Evolutionary conservation across 2,888 invertebrate species (phyloP), one percentile per base, ranked within the genome.

Genomic region (Tetragnatha montana): DNA sequence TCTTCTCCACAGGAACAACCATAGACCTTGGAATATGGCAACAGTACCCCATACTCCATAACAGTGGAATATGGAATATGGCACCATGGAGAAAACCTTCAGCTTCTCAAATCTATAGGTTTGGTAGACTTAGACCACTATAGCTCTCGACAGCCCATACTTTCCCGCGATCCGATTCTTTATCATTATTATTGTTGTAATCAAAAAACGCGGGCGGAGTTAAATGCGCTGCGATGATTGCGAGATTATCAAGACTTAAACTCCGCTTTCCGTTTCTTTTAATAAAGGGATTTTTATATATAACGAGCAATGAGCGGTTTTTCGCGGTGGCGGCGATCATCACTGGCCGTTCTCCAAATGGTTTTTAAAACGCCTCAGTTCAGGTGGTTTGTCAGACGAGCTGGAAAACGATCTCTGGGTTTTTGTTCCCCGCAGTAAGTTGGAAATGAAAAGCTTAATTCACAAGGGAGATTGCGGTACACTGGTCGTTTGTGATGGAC

Each of bases 291-390:
- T 60, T 12, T 12, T 60, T 60, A 60, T n/a, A n/a, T n/a, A 10
- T 17, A 14, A 35, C 22, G 49, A 73, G 21, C 73, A 60, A 35
- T 14, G 17, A 2, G n/a, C 68, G 22, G 21, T 50, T 68, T 51
- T 71, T 70, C 17, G 50, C 75, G 47, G 73, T n/a, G 70, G 80
- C 21, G 71, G 71, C 79, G 70, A 51, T 71, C 35, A 17, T 49
- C 22, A 17, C 73, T 89, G 88, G 88, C 88, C 19, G 49, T 84
- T 84, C 50, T 81, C 88, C 88, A 89, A 89, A 89, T 89, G 84
- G 84, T 80, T 89, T 89, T 89, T 89, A 89, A 89, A 89, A 89
- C 84, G 88, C 81, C 80, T 80, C 49, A 78, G 78, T 71, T 81
- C 19, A 17, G 35, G 22, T 22, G 80, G 47, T 60, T 17, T 60